A percentile compares a stretch with the other conserved stretches of the same genome.
Evolutionary conservation across 92 coral and sea anemone genomes (phyloP).

Genomic region (Pocillopora meandrina): DNA sequence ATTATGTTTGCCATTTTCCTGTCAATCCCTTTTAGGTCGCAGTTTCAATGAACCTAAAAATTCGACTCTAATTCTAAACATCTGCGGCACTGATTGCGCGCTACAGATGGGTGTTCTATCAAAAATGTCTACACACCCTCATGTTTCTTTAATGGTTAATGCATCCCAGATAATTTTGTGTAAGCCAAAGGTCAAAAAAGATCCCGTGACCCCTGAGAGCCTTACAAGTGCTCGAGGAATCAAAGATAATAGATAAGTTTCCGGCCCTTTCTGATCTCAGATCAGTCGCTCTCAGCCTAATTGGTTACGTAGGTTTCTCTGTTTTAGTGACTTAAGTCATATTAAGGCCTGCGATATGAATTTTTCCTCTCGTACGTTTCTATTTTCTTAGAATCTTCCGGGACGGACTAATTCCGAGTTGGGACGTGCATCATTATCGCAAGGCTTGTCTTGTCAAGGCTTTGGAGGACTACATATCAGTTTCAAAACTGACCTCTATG

Average conservation of each 20-base stretch:
- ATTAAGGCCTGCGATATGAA: conserved; percentile 52
- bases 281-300: conserved; percentile 44
- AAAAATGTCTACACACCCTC: conserved; percentile 14
- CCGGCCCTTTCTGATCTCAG: conserved; percentile 34
- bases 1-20: conserved; percentile 38
- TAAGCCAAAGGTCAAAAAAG: conserved; percentile 37
- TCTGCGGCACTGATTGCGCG: conserved; percentile 51
- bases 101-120: conserved; percentile 45
- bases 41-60: conserved; percentile 11
- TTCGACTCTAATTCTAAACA: conserved; percentile 34
- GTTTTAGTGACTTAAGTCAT: conserved; percentile 43
- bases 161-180: not conserved
- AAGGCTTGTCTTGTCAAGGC: too few species aligned
- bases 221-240: conserved; percentile 32
- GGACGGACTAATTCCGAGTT: too few species aligned
- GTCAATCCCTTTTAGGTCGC: conserved; percentile 58
- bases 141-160: too few species aligned
- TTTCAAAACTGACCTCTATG: too few species aligned
- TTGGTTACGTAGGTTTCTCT: conserved; percentile 52
- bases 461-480: too few species aligned
- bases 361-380: conserved; percentile 7
- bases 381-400: too few species aligned
- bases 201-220: conserved; percentile 47
- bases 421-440: too few species aligned
- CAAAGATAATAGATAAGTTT: conserved; percentile 41